Evolutionary conservation across 1,140 invertebrate species (phyloP).

Genomic region (Nasonia longicornis): DNA sequence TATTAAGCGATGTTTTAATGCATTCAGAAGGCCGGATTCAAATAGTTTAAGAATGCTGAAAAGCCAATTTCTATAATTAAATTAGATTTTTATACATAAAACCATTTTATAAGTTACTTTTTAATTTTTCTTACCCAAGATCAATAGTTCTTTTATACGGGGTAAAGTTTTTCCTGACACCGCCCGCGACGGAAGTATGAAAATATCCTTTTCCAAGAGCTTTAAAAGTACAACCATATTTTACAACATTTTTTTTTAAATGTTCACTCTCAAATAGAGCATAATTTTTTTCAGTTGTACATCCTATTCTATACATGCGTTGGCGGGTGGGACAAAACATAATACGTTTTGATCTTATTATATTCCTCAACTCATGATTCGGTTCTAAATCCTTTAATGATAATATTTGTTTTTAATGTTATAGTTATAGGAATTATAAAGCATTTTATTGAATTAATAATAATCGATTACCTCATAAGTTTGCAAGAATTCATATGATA

Average conservation of each 20-base stretch:
- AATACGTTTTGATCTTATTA: not conserved
- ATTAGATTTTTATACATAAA: not conserved
- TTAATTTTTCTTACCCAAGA: conserved; percentile 45
- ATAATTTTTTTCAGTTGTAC: conserved; percentile 20
- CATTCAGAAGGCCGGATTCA: conserved; percentile 4
- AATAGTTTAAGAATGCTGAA: conserved; percentile 9
- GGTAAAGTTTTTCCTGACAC: conserved; percentile 43
- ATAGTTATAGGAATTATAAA: not conserved
- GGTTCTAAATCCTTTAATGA: not conserved
- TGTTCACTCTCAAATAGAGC: conserved; percentile 37
- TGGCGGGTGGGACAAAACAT: not conserved
- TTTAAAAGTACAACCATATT: conserved; percentile 38
- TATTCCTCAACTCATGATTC: not conserved
- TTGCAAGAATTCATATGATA: conserved; percentile 6
- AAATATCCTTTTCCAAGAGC: conserved; percentile 2
- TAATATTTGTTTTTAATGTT: not conserved
- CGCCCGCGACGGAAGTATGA: conserved; percentile 35
- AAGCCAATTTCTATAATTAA: not conserved
- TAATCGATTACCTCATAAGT: not conserved
- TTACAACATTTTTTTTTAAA: conserved; percentile 9
- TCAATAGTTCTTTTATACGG: conserved; percentile 48
- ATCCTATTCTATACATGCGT: conserved; percentile 41
- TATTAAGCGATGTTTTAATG: conserved; percentile 8
- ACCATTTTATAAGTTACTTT: not conserved
- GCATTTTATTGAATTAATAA: not conserved